Conservation (phyloP, 2,113 vertebrate species). For the Thunnus maccoyii region DNA sequence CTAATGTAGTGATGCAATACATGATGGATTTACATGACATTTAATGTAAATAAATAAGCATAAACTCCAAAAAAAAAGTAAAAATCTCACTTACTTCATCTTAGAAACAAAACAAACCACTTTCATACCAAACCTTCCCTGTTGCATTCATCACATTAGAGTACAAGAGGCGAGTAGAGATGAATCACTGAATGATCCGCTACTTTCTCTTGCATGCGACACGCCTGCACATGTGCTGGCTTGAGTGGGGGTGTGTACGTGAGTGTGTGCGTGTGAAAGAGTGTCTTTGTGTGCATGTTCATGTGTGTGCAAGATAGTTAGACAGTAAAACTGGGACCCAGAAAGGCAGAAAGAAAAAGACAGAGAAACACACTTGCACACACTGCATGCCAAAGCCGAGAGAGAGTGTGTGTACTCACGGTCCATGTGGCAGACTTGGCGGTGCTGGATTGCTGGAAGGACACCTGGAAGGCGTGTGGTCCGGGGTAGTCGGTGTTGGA, state of each 20-base stretch:
- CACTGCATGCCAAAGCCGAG: conserved; percentile 24
- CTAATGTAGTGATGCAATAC: neutral
- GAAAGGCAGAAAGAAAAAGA: conserved; percentile 1
- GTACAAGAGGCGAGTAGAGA: conserved; percentile 30
- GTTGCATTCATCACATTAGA: conserved; percentile 15
- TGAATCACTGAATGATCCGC: conserved; percentile 55
- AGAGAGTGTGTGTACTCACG: conserved; percentile 88
- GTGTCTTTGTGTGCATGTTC: conserved; percentile 44
- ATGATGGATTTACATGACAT: neutral
- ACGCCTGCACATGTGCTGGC: conserved; percentile 69
- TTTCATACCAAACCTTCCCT: neutral
- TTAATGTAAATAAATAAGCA: neutral
- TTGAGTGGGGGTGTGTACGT: conserved; percentile 35
- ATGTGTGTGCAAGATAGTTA: conserved; percentile 23
- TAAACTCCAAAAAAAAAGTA: neutral
- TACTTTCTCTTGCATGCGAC: conserved; percentile 60
- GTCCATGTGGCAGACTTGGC: conserved; percentile 99
- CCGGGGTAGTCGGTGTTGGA: conserved; percentile 99
- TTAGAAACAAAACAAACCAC: no score
- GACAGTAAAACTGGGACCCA: conserved; percentile 6
- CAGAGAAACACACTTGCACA: neutral
- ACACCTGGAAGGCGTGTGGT: conserved; percentile 96
- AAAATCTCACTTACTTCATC: no score
- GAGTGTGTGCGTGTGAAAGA: conserved; percentile 53
- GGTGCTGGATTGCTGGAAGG: conserved; percentile 99